Percentiles rank a stretch among this genome's conserved stretches.
Evolutionary conservation across 2,888 invertebrate genomes (phyloP).

Genomic region (Scaptomyza parva): DNA sequence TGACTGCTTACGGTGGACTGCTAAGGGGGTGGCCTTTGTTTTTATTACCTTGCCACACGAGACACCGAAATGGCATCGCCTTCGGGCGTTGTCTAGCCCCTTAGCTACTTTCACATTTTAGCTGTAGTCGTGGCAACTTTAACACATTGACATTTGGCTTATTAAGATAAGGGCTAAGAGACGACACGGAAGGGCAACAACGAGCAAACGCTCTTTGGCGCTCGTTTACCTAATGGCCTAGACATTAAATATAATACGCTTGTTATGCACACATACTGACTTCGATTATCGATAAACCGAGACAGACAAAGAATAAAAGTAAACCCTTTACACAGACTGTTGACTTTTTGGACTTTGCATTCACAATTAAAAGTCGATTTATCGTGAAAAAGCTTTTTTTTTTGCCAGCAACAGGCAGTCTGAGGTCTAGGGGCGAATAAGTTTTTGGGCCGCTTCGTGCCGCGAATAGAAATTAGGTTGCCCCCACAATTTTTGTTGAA

Average conservation of each 20-base stretch:
- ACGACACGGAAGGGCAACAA: neutral
- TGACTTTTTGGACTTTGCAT: conserved; percentile 30
- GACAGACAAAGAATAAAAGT: neutral
- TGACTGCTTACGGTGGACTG: conserved; percentile 53
- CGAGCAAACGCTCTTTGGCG: neutral
- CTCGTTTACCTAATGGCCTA: conserved; percentile 54
- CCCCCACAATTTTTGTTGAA: conserved; percentile 47
- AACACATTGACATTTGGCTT: conserved; percentile 66
- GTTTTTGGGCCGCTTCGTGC: conserved; percentile 52
- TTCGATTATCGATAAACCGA: conserved; percentile 55
- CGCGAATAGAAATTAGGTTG: conserved; percentile 70
- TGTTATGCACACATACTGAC: conserved; percentile 56
- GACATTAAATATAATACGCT: conserved; percentile 62
- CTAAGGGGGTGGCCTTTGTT: conserved; percentile 42
- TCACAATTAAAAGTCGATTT: conserved; percentile 64
- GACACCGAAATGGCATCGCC: conserved; percentile 42
- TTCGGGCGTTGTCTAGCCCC: conserved; percentile 41
- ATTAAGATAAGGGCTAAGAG: conserved; percentile 42
- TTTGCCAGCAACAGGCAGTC: conserved; percentile 42
- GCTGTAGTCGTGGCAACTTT: conserved; percentile 47
- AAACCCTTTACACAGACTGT: conserved; percentile 22
- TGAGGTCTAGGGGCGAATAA: conserved; percentile 6
- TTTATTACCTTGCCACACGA: conserved; percentile 65
- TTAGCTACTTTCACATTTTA: neutral
- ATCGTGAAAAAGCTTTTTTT: conserved; percentile 28